Evolutionary conservation across 1,140 invertebrate species (phyloP), one percentile per base, ranked within the genome.

Genomic region (Trichoplusia ni): DNA sequence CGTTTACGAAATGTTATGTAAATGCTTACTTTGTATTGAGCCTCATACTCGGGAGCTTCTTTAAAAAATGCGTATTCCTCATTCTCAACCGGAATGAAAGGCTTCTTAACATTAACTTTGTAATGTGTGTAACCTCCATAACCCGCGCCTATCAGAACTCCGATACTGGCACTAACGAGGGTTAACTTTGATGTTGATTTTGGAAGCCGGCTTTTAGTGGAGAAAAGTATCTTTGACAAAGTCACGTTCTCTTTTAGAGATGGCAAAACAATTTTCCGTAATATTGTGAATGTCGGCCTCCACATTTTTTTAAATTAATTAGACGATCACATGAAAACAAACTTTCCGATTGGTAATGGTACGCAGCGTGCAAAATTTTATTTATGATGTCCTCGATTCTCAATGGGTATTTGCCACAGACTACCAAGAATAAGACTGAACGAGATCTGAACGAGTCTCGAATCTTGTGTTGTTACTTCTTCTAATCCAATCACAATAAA

Each of bases 61-160:
- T 80, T 77, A 11, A 91, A 59, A 62, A 90, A 84, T 1, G 83
- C 75, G 69, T 82, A 85, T 38, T 85, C 79, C 18, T 84, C 81
- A 44, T 67, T 73, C 40, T 80, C 76, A 6, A 72, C 67, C 3
- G 67, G 61, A 16, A 58, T 35, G 7, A 62, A 51, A 18, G 33
- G 31, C 51, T 84, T 82, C 60, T 86, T 86, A 0, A 66, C 23
- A 68, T 91, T 91, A 31, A 91, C 81, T 74, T 88, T 85, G 44
- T 90, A 91, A 70, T 91, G 90, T 1, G 90, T 91, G 69, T 91
- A 91, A 61, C 86, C 89, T 23, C 88, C 87, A 73, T 91, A 91
- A 8, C 89, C 89, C 0, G 83, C 84, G 1, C 90, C 90, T 16
- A 91, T 33, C 9, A 91, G 70, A 37, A 88, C 75, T 42, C 90